Conservation (phyloP, 2,113 vertebrate genomes). For the Ceuthmochares aereus region DNA sequence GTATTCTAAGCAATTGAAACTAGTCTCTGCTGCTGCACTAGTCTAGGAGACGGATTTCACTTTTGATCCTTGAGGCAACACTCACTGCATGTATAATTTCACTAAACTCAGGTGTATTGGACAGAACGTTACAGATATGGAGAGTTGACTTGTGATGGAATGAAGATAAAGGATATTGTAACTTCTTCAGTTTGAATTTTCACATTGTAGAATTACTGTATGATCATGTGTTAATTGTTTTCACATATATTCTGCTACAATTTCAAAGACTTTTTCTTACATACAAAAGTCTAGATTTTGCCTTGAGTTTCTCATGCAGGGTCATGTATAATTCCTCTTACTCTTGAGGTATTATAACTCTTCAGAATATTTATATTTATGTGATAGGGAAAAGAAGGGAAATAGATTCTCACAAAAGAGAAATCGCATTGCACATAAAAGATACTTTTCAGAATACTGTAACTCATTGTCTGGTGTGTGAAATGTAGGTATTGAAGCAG, state of each 20-base stretch:
- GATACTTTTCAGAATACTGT: not conserved
- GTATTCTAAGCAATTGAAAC: not conserved
- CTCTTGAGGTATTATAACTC: not conserved
- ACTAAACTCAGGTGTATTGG: rapidly evolving
- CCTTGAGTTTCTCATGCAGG: not conserved
- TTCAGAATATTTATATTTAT: not conserved
- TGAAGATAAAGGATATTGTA: not conserved
- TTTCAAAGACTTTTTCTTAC: not conserved
- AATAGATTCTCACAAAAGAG: not conserved
- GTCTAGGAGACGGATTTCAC: too few relatives aligned
- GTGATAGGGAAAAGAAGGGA: not conserved
- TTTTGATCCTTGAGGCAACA: too few relatives aligned
- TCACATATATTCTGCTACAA: not conserved
- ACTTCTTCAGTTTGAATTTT: not conserved
- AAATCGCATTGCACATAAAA: not conserved
- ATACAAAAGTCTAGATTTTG: not conserved
- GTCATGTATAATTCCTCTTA: not conserved
- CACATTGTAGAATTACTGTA: not conserved
- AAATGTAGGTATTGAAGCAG: not conserved
- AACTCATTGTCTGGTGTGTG: not conserved
- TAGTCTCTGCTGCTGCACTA: not conserved
- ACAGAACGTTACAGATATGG: not conserved
- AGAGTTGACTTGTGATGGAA: not conserved
- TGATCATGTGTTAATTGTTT: not conserved
- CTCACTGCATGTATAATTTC: not conserved